Conservation (phyloP, 2,888 invertebrate species). For the Cyclophora albipunctata region DNA sequence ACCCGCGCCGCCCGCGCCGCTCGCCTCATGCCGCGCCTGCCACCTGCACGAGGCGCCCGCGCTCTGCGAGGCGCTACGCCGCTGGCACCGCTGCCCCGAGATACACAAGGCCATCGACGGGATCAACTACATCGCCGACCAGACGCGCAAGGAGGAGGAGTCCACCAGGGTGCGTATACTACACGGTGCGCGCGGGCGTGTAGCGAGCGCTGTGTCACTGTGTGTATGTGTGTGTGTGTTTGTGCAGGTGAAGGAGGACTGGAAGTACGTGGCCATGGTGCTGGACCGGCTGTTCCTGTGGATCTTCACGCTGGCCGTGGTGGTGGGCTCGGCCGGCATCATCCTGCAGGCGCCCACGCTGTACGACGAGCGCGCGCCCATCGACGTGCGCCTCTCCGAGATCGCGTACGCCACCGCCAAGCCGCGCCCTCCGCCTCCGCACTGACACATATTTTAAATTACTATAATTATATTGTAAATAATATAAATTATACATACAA, state of each 20-base stretch:
- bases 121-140: constrained; percentile 93
- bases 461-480: constrained; percentile 52
- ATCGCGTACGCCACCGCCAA: constrained; percentile 92
- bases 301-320: constrained; percentile 96
- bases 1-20: constrained; percentile 46
- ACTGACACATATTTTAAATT: constrained; percentile 27
- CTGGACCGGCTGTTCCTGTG: constrained; percentile 96
- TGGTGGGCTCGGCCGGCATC: constrained; percentile 95
- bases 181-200: not conserved
- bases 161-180: constrained; percentile 84
- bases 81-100: constrained; percentile 94
- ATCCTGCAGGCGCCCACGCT: constrained; percentile 96
- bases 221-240: constrained; percentile 27
- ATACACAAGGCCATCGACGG: constrained; percentile 95
- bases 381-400: constrained; percentile 91
- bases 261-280: constrained; percentile 99
- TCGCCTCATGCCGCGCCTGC: constrained; percentile 50
- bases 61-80: constrained; percentile 78
- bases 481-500: constrained; percentile 40
- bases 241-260: constrained; percentile 94
- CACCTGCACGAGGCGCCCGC: constrained; percentile 76
- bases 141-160: constrained; percentile 93
- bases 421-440: constrained; percentile 76
- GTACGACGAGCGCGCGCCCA: constrained; percentile 92
- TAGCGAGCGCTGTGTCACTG: not conserved